Conservation (phyloP, 2,888 invertebrate genomes). For the Augiades crinisus region DNA sequence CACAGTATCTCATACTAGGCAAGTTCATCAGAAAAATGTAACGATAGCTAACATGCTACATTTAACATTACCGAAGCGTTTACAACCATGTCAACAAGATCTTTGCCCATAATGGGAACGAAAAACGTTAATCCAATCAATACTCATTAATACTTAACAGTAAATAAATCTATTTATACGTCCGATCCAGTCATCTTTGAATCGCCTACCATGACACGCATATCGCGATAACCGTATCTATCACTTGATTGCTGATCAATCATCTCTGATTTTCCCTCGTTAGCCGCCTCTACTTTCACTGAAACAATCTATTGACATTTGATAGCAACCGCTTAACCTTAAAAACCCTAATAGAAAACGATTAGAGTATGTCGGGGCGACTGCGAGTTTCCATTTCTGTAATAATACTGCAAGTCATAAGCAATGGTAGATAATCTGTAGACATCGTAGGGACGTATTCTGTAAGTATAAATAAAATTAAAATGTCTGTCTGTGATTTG, state of each 20-base stretch:
- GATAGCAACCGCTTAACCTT: conserved; percentile 16
- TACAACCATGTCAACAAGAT: background rate
- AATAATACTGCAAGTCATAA: too few species aligned
- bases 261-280: conserved; percentile 34
- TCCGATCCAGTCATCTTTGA: too few species aligned
- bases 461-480: too few species aligned
- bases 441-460: too few species aligned
- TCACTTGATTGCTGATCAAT: conserved; percentile 37
- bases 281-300: conserved; percentile 31
- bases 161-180: background rate
- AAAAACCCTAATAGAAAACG: conserved; percentile 27
- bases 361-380: conserved; percentile 15
- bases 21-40: background rate
- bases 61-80: background rate
- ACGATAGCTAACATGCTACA: background rate
- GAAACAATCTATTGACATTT: conserved; percentile 17
- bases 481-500: too few species aligned
- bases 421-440: too few species aligned
- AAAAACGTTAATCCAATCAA: background rate
- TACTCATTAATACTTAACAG: background rate
- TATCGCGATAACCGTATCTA: conserved; percentile 36
- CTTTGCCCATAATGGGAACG: background rate
- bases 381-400: background rate
- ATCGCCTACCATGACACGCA: conserved; percentile 29
- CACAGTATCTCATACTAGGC: too few species aligned